Evolutionary conservation across 2,113 vertebrate genomes (phyloP), one percentile per base, ranked within the genome.

Genomic region (Sporophila hypoxantha): DNA sequence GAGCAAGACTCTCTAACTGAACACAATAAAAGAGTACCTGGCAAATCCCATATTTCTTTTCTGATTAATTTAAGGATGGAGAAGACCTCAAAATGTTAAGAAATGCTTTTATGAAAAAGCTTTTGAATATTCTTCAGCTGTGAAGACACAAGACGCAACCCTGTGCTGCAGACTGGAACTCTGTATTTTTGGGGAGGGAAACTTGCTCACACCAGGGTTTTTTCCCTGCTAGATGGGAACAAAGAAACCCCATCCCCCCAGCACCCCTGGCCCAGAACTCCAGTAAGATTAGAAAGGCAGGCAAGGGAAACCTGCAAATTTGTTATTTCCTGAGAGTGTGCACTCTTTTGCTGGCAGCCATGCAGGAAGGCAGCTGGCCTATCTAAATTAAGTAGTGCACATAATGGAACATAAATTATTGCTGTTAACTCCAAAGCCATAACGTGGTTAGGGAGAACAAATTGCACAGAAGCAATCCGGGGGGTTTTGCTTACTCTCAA

Each of bases 401-500:
- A 80, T 79, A 93, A 90, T 85, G 68, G 87, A 67, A 70, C 84
- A 70, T 82, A 79, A 90, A 90, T 93, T 76, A 85, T 44, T 87
- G 64, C 61, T 67, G 52, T 85, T 82, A 93, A 87, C 75, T 88
- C 61, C 68, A 44, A 13, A 69, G 84, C 0, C 0, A 59, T 91
- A 95, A 91, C 2, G 0, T 82, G 52, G 81, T 82, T 82, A 88
- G 30, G 64, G 67, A 92, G 83, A 87, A 79, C 64, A 87, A 90
- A 91, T 39, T 76, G 86, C 88, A 84, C 25, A 5, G 42, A 73
- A 88, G 67, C 55, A 69, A 18, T 56, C 11, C 2, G 44, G 23
- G 20, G 8, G 18, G 57, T 52, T 55, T 76, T 59, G 32, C 62
- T 83, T 86, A 15, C 10, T 92, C 86, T 84, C 76, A 21, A 41